Base-by-base conservation (phyloP, 2,113 vertebrate species). In the Paradoxurus hermaphroditus region DNA sequence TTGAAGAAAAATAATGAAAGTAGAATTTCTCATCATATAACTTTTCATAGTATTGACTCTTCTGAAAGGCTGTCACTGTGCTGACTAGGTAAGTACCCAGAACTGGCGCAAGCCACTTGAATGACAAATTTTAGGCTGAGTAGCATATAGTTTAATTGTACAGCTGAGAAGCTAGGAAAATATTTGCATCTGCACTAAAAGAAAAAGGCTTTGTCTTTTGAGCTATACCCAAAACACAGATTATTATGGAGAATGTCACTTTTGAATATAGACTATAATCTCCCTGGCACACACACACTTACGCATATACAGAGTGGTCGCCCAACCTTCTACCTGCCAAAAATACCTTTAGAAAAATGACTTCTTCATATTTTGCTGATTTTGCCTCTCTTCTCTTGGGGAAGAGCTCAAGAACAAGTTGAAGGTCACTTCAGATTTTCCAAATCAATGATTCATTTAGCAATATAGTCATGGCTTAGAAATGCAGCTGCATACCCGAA, bases 371-470 rank as follows among this genome's bases (percentile, higher is more conserved):
- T 96, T 87, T 97, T 75, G 95, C 86, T 96, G n/a, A 75, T 96
- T 98, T 97, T 49, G 23, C 86, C 39, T 98, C 97, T 94, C 96
- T 97, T 85, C 65, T 96, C 36, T 72, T 97, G 77, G 97, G 88
- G 72, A 98, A 86, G 93, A 97, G 31, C 92, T 97, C 97, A 94
- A 97, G 62, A 56, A 97, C 78, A 92, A 98, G 12, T 46, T 97
- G 75, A 97, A 96, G 92, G 97, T 98, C 98, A 92, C 56, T 91
- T 91, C 86, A 97, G 90, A 98, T 98, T 98, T 98, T 86, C 95
- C 15, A 95, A 97, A 98, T 98, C 97, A 96, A 75, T 98, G 97
- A 97, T 98, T 98, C 86, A 93, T 96, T 97, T 98, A 97, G 62
- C 90, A 97, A 94, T 88, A 84, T 56, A 97, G 92, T 93, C 95